Evolutionary conservation across 2,113 vertebrate species (phyloP).

Genomic region (Cyrtonyx montezumae): DNA sequence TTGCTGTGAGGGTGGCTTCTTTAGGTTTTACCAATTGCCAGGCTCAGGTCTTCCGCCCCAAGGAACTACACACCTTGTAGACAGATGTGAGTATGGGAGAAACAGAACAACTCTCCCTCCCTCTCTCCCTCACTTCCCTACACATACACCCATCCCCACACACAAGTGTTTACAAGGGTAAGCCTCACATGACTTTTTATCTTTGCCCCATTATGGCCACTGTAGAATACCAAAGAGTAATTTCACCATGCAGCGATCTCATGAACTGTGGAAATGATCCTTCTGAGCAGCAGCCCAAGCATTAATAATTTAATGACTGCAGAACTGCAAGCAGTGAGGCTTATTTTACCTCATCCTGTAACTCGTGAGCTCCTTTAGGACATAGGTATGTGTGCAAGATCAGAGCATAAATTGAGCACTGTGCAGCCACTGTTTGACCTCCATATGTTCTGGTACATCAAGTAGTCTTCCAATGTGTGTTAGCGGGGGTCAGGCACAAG

Average conservation of each 20-base stretch:
- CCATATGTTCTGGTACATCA: not conserved
- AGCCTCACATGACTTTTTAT: slow-evolving; percentile 32
- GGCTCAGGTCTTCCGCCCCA: slow-evolving; percentile 39
- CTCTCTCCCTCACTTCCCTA: not conserved
- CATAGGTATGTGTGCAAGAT: not conserved
- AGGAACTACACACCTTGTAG: slow-evolving; percentile 73
- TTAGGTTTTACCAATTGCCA: slow-evolving; percentile 57
- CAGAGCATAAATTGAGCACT: not conserved
- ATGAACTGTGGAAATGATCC: not conserved
- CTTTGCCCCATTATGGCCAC: not conserved
- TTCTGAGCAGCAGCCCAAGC: not conserved
- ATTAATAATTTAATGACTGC: not conserved
- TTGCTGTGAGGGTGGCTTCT: slow-evolving; percentile 32
- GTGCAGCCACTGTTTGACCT: not conserved
- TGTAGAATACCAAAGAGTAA: not conserved
- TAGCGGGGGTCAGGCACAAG: not conserved
- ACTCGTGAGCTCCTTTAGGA: not conserved
- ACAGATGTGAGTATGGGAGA: slow-evolving; percentile 75
- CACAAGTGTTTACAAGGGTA: slow-evolving; percentile 20
- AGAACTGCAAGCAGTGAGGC: not conserved
- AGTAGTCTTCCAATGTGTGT: not conserved
- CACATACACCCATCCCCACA: not conserved
- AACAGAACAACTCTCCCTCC: not conserved
- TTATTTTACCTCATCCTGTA: not conserved
- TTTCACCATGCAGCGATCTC: not conserved